Percentiles rank a stretch among this genome's conserved stretches.
These are phyloP conservation scores for Parnassius orleans DNA, from an alignment of 2,888 invertebrate species.

Conservation along the genomic window DNA sequence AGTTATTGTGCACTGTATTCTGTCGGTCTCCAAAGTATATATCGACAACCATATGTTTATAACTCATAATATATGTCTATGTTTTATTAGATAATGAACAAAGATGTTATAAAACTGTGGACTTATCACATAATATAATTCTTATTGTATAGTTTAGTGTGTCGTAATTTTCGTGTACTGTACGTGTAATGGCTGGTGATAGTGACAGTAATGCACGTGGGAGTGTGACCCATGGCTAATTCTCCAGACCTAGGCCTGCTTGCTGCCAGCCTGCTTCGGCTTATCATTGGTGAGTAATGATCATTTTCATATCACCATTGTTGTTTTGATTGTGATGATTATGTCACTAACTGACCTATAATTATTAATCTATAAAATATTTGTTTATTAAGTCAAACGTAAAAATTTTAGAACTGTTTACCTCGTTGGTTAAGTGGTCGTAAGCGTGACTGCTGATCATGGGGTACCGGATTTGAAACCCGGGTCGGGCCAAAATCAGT, in stretches of 20 bases:
- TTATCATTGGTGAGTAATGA: constrained; percentile 81
- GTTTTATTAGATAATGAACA: constrained; percentile 4
- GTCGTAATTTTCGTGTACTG: constrained; percentile 39
- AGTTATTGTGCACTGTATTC: constrained; percentile 73
- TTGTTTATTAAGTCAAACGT: too few species aligned
- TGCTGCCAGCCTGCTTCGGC: constrained; percentile 82
- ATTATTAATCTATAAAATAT: too few species aligned
- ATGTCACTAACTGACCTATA: too few species aligned
- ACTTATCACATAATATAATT: constrained; percentile 18
- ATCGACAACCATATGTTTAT: constrained; percentile 27
- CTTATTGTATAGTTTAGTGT: constrained; percentile 27
- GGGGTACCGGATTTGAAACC: too few species aligned
- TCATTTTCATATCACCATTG: not conserved
- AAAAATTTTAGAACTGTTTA: too few species aligned
- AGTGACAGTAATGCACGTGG: constrained; percentile 53
- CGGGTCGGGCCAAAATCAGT: too few species aligned
- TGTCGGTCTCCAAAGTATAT: constrained; percentile 48
- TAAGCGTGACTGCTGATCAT: too few species aligned
- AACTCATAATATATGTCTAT: constrained; percentile 6
- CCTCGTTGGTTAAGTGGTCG: too few species aligned
- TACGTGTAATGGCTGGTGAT: constrained; percentile 55
- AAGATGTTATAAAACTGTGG: constrained; percentile 17
- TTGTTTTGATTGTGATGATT: too few species aligned
- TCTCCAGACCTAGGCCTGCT: constrained; percentile 81
- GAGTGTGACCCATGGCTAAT: constrained; percentile 80